phyloP scores from a whole-genome alignment of 2,888 invertebrate species.

The Rhagonycha fulva region DNA sequence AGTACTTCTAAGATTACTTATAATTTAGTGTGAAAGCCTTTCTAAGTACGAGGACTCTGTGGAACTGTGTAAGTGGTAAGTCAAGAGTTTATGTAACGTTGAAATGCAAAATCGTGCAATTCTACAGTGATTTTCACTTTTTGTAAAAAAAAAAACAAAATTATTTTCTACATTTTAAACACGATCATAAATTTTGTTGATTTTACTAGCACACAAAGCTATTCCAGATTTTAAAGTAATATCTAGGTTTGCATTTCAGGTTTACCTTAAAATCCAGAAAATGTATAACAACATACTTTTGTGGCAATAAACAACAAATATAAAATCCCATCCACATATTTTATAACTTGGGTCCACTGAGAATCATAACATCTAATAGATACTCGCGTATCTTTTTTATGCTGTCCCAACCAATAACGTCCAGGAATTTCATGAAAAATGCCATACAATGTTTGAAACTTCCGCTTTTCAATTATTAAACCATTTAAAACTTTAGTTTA shows the following conservation, averaged over 20 bases:
- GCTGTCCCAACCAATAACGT: slow-evolving; percentile 1
- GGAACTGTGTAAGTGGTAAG: neutral
- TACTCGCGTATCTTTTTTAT: slow-evolving; percentile 8
- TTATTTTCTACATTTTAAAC: neutral
- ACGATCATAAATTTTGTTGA: neutral
- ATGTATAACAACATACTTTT: neutral
- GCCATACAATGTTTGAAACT: neutral
- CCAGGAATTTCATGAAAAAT: neutral
- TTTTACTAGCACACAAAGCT: neutral
- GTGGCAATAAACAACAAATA: slow-evolving; percentile 7
- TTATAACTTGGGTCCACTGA: slow-evolving; percentile 3
- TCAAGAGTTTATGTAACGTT: neutral
- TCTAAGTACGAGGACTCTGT: neutral
- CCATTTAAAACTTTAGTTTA: neutral
- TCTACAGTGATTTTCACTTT: neutral
- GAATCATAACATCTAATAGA: slow-evolving; percentile 15
- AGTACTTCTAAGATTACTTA: neutral
- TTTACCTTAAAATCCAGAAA: neutral
- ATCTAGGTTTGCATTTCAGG: neutral
- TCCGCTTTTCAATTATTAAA: neutral
- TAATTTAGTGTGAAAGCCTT: neutral
- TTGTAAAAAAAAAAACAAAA: neutral
- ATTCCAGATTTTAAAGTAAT: neutral
- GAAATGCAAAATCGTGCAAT: neutral
- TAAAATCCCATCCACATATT: slow-evolving; percentile 1